Evolutionary conservation across 2,113 vertebrate genomes (phyloP).

Genomic region (Nannobrachium achirus): DNA sequence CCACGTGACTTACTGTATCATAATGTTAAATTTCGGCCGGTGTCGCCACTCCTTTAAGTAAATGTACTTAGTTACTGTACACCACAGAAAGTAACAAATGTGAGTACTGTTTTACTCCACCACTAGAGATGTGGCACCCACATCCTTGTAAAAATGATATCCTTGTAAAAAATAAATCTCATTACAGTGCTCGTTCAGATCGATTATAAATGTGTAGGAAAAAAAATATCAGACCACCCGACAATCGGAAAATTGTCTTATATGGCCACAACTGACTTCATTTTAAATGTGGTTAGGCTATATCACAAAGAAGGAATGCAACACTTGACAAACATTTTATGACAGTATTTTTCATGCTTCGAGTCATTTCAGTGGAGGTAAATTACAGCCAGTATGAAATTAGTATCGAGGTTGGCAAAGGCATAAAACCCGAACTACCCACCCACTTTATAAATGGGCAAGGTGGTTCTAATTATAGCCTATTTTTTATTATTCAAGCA

Average conservation of each 20-base stretch:
- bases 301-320: background rate
- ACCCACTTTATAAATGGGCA: conserved; percentile 22
- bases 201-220: conserved; percentile 52
- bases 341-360: conserved; percentile 31
- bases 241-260: conserved; percentile 13
- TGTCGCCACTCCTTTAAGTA: no score
- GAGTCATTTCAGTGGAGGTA: conserved; percentile 3
- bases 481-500: background rate
- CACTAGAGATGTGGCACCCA: conserved; percentile 22
- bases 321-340: conserved; percentile 35
- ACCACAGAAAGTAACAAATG: no score
- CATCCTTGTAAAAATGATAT: conserved; percentile 29
- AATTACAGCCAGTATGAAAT: conserved; percentile 20
- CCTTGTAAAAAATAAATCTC: conserved; percentile 54
- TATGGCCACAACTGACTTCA: no score
- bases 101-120: no score
- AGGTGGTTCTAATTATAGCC: background rate
- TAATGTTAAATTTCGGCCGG: no score
- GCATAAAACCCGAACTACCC: conserved; percentile 11
- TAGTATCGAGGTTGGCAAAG: conserved; percentile 12
- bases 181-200: conserved; percentile 39
- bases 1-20: no score
- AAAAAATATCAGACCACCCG: conserved; percentile 10
- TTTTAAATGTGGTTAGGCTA: no score
- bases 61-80: no score